Evolutionary conservation across 2,113 vertebrate genomes (phyloP), one percentile per base, ranked within the genome.

Genomic region (Phrynocephalus versicolor): DNA sequence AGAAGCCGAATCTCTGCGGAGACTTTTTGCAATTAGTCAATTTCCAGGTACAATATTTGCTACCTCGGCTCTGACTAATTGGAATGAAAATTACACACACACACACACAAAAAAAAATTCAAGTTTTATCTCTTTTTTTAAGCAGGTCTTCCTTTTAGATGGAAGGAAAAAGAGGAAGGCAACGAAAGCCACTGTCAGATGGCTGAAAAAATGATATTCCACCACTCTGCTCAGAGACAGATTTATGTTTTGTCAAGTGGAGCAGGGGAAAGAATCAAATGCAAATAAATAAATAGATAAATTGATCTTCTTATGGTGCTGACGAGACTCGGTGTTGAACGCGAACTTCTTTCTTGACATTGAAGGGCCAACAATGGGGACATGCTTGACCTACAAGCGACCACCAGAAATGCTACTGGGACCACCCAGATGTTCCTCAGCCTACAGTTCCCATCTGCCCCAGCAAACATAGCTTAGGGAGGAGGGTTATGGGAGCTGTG

Each of bases 51-150:
- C 91, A 87, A 84, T 86, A 67, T 93, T 92, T 93, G 92, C 87
- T 92, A 90, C 92, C 91, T 85, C 82, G 87, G 90, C 88, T 85
- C 39, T 82, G 84, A 88, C 90, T 93, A 95, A 94, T 92, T 93
- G 90, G 83, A 89, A 79, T 82, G 85, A 74, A 94, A 92, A 91
- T 91, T 92, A 89, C 86, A 91, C 81, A 90, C 70, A n/a, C 57
- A 62, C 45, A 51, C 45, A 89, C 86, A 91, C 81, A 90, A 65
- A n/a, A 57, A 62, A 78, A 91, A 91, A 90, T 91, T 90, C n/a
- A 2, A 30, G 35, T 90, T 94, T 93, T 92, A 85, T 87, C 71
- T 90, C n/a, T n/a, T n/a, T 82, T 70, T 23, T 18, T 51, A 55
- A 60, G 72, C 45, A 1, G 58, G 64, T 67, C 27, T 64, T n/a